Evolutionary conservation across 2,888 invertebrate genomes (phyloP), one percentile per base, ranked within the genome.

Genomic region (Helleia helle): DNA sequence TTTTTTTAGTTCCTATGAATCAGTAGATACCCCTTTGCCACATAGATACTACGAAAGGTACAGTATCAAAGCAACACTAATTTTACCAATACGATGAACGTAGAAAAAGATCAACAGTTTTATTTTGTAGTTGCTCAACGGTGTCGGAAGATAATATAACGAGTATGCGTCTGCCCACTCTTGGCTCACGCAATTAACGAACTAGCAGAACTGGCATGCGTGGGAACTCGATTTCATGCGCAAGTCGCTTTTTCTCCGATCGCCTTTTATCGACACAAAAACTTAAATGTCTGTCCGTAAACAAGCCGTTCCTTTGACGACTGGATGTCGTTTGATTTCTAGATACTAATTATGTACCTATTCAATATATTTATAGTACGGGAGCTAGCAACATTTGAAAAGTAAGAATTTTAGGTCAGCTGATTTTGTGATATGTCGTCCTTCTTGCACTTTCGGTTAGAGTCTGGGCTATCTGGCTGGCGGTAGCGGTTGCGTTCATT

Each of bases 211-310:
- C 54, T 42, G 38, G 50, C 51, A 65, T 58, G 64, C 81, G 81
- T 83, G 81, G 80, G 83, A 81, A 80, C 69, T 54, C 59, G 66
- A 70, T 70, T 66, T 67, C 59, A 65, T 71, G 65, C 62, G 65
- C 71, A 65, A 70, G 73, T 70, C 71, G 71, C 61, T 68, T 70
- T 79, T 77, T 72, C 70, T 62, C 63, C 62, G 62, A 68, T 65
- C 55, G 58, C 55, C 49, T 55, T 55, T 56, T 54, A 44, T 46
- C 37, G 44, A 38, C 36, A 54, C 58, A 69, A 74, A 71, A 76
- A 73, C 68, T 31, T 39, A 69, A 65, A 55, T 54, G 65, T 58
- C 54, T 52, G 55, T 52, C 58, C 49, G 42, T 47, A 53, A 58
- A 51, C 50, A 52, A 62, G 40, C 43, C 38, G 36, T 43, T 42